Evolutionary conservation across 2,888 invertebrate genomes (phyloP).

Genomic region (Xanthorhoe designata): DNA sequence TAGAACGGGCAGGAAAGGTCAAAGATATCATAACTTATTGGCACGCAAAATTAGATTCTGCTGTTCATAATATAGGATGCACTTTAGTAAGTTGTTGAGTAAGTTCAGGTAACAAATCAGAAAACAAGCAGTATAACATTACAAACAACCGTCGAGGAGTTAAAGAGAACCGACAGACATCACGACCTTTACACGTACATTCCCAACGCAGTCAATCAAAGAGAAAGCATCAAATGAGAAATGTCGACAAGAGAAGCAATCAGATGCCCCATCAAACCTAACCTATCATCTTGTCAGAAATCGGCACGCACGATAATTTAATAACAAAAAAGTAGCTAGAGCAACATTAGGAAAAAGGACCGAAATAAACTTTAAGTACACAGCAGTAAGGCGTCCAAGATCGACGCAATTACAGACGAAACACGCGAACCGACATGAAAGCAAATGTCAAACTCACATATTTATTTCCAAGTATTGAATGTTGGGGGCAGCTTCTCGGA

Average conservation of each 20-base stretch:
- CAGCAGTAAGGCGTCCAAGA: conserved; percentile 59
- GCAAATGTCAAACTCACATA: conserved; percentile 86
- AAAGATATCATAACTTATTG: conserved; percentile 36
- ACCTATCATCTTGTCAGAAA: conserved; percentile 84
- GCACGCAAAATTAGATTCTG: conserved; percentile 31
- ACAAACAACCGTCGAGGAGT: conserved; percentile 25
- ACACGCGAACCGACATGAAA: conserved; percentile 84
- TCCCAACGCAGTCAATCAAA: conserved; percentile 81
- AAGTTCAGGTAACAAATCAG: conserved; percentile 29
- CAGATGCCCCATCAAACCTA: conserved; percentile 81
- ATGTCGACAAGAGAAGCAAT: conserved; percentile 84
- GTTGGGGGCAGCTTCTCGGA: conserved; percentile 78
- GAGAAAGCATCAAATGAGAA: conserved; percentile 77
- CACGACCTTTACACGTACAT: conserved; percentile 64
- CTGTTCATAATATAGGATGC: conserved; percentile 12
- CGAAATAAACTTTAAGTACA: conserved; percentile 68
- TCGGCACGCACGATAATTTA: conserved; percentile 85
- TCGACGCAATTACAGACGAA: conserved; percentile 77
- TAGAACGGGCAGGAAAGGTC: conserved; percentile 42
- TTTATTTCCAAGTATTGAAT: conserved; percentile 86
- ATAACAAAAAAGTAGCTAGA: conserved; percentile 80
- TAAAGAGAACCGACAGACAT: conserved; percentile 49
- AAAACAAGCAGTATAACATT: conserved; percentile 26
- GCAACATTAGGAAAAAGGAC: conserved; percentile 63
- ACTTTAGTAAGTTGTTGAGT: conserved; percentile 9